Conservation (phyloP, 2,797 vertebrate species). For the Spondyliosoma cantharus region DNA sequence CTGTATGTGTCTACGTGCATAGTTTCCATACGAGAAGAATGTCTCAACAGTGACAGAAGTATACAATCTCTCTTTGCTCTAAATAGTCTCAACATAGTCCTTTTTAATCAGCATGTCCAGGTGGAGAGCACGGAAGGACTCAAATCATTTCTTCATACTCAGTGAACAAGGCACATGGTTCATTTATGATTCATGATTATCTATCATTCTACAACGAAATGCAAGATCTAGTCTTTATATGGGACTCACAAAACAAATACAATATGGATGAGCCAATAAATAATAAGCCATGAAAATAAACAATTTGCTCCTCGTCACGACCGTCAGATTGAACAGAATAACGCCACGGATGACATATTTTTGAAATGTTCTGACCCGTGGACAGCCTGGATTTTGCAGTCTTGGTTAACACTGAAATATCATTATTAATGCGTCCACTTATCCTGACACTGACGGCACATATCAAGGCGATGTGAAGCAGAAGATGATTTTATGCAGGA, state of each 20-base stretch:
- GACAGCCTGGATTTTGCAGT: neutral
- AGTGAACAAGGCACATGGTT: neutral
- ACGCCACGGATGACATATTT: neutral
- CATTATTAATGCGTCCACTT: neutral
- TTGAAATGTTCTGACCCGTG: neutral
- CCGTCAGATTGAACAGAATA: neutral
- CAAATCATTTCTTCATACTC: neutral
- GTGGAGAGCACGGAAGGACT: neutral
- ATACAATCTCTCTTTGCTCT: neutral
- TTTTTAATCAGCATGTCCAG: neutral
- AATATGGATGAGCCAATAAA: neutral
- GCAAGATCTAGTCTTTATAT: neutral
- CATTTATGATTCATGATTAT: neutral
- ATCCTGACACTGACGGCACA: neutral
- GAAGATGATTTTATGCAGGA: conserved; percentile 38
- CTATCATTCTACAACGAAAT: neutral
- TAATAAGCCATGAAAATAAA: neutral
- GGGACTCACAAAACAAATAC: too few relatives aligned
- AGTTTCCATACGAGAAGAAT: neutral
- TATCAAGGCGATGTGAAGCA: neutral
- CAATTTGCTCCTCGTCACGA: neutral
- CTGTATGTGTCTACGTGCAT: neutral
- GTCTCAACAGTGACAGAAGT: neutral
- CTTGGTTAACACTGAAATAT: neutral
- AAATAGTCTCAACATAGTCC: neutral